Evolutionary conservation across 2,113 vertebrate species (phyloP), one percentile per base, ranked within the genome.

Genomic region (Hyperopisus bebe): DNA sequence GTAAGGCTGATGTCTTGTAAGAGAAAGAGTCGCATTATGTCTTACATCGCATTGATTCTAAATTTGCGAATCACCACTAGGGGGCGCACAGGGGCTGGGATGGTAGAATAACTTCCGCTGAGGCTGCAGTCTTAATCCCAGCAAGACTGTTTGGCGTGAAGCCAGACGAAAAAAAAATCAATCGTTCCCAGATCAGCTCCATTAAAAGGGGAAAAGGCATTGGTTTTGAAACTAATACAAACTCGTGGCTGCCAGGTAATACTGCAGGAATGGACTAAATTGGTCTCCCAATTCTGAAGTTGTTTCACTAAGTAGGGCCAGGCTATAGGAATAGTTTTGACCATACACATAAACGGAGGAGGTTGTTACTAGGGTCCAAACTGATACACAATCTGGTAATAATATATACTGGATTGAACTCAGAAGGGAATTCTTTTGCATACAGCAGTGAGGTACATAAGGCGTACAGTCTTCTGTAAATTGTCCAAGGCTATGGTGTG

Each of bases 171-270:
- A 46, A 82, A 83, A 47, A 47, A 84, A 84, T 84, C 44, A 55
- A 51, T 53, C 50, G 85, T 44, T 51, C 84, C 13, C 11, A 51
- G 15, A 13, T 86, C 84, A 53, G 48, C 84, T 35, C 48, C 27
- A 53, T 86, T 86, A 86, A 86, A 86, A 48, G 48, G 46, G 83
- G 83, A 44, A 85, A 85, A 85, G 46, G 42, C 46, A 27, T 10
- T 4, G 7, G 10, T 44, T 82, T 19, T 17, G 77, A 82, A 50
- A 85, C 21, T 46, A 50, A 46, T 85, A 47, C 46, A 50, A 47
- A 46, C 84, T 86, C n/a, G 39, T 19, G 8, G 46, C 46, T 86
- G 46, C 46, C 19, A 86, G 48, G 27, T 17, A 86, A 8, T 24
- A n/a, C 82, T 46, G 44, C 21, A 47, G 82, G 21, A 42, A 44